Conservation (phyloP, 2,113 vertebrate species). For the Columba livia region DNA sequence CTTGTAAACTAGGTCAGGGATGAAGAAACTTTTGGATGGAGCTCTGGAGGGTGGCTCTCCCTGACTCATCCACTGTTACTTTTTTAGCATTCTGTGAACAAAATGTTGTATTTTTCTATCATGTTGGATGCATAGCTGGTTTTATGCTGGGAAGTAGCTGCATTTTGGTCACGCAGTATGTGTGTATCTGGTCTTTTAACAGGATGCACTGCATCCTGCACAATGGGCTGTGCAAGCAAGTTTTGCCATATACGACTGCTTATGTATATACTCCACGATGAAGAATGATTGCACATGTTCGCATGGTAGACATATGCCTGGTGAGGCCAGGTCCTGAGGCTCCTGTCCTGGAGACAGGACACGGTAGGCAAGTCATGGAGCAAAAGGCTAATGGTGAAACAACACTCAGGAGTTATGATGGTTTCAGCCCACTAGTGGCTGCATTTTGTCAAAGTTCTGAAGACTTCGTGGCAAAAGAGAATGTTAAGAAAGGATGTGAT, state of each 20-base stretch:
- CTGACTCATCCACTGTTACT: not conserved
- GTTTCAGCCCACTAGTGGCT: not conserved
- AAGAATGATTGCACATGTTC: not conserved
- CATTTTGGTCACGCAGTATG: not conserved
- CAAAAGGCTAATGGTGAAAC: not conserved
- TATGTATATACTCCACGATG: not conserved
- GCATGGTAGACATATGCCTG: fast-evolving
- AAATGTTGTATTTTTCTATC: not conserved
- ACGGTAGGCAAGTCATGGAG: not conserved
- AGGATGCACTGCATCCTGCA: not conserved
- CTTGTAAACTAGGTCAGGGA: not conserved
- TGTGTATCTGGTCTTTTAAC: not conserved
- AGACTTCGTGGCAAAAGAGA: not conserved
- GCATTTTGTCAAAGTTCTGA: not conserved
- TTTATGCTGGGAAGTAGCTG: not conserved
- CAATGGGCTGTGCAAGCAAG: not conserved
- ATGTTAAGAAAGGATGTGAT: not conserved
- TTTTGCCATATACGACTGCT: not conserved
- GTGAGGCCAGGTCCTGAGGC: not conserved
- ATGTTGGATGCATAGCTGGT: not conserved
- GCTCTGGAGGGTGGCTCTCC: not conserved
- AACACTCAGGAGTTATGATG: not conserved
- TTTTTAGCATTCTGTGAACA: not conserved
- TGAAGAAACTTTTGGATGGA: not conserved
- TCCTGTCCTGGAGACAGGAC: not conserved